phyloP scores from a whole-genome alignment of 2,797 vertebrate species.

The Trachurus trachurus region DNA sequence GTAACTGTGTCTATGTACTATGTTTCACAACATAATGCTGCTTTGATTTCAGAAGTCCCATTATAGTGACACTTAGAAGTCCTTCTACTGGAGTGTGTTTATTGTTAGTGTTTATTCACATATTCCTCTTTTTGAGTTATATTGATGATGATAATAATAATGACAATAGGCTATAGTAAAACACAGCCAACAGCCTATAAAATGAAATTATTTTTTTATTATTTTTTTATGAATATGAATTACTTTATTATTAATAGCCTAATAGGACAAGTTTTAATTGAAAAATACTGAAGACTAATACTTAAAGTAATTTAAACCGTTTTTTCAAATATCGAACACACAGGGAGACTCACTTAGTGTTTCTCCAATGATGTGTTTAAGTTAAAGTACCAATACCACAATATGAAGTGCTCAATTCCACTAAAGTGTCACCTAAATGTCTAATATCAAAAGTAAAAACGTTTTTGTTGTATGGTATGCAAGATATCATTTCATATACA shows the following conservation, averaged over 20 bases:
- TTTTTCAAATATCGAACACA: no score
- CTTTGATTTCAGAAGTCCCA: background rate
- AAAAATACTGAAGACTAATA: no score
- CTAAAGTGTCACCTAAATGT: background rate
- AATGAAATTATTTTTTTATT: no score
- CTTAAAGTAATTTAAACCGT: no score
- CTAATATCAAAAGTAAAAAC: background rate
- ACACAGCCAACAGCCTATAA: background rate
- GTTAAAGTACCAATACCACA: background rate
- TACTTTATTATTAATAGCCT: no score
- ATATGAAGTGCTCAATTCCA: background rate
- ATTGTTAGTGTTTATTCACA: background rate
- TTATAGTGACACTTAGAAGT: background rate
- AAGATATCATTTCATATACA: no score
- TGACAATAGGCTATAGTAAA: background rate
- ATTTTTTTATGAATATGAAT: no score
- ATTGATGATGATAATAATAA: background rate
- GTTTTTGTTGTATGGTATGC: no score
- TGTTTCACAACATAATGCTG: background rate
- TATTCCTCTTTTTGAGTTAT: no score
- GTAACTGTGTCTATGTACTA: conserved; percentile 12
- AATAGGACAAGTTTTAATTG: no score
- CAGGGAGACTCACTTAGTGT: background rate
- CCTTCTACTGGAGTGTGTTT: background rate
- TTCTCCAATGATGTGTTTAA: background rate